Evolutionary conservation across 1,140 invertebrate species (phyloP), one percentile per base, ranked within the genome.

Genomic region (Aphidius gifuensis): DNA sequence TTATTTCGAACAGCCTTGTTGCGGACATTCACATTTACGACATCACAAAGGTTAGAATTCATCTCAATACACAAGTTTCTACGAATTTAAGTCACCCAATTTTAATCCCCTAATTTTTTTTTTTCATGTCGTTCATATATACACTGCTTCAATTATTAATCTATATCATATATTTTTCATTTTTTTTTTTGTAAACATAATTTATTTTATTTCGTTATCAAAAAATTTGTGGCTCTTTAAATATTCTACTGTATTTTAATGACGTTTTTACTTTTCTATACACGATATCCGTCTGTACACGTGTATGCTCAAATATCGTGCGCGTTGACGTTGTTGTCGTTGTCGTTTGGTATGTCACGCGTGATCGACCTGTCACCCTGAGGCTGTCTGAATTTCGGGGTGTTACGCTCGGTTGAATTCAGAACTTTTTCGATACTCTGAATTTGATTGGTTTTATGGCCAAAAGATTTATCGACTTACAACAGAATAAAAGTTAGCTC

Each of bases 1-100:
- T 68, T 80, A 81, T 66, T 81, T 80, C 67, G 80, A 81, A 59
- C 80, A 81, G 62, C 80, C 80, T 57, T 81, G 79, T 65, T 81
- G 80, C 66, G 79, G 79, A 63, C 74, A 73, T 50, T 79, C 78
- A 54, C 80, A 79, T 66, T 77, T 81, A 38, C 75, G 80, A 63
- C 80, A 81, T 71, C 80, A 81, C 60, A 80, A 81, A 81, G 80
- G 80, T 81, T 64, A 63, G 67, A 60, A 38, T 43, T 39, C 23
- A 47, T 48, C 9, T n/a, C 42, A 6, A 48, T 49, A 21, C 38
- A 11, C 40, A 53, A 39, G 46, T 48, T 51, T 58, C 42, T 44
- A 46, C 16, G 39, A 11, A 5, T 44, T 44, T 39, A 40, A 9
- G 6, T 9, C 42, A n/a, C 23, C 5, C 7, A 11, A 21, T 44